phyloP scores from a whole-genome alignment of 2,113 vertebrate species.

The Oncorhynchus clarkii region DNA sequence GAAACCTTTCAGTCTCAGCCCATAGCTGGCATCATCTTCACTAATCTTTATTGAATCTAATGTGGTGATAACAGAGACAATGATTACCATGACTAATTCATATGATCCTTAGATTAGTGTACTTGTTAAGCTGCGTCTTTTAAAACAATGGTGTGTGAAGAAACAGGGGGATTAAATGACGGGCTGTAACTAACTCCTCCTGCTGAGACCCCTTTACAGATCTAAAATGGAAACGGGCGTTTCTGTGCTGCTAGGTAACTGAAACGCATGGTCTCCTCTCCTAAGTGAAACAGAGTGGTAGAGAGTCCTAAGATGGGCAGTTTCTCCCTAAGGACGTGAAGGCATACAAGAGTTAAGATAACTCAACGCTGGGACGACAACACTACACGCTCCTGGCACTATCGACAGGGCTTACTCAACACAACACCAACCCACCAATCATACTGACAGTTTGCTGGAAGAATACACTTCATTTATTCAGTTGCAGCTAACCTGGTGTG shows the following conservation, averaged over 20 bases:
- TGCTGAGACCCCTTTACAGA: background rate
- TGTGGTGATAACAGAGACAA: background rate
- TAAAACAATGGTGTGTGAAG: background rate
- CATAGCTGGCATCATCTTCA: background rate
- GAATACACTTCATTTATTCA: background rate
- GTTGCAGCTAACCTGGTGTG: background rate
- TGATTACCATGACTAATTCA: background rate
- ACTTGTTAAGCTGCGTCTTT: background rate
- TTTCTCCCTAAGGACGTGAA: conserved; percentile 27
- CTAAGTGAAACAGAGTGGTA: conserved; percentile 14
- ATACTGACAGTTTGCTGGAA: background rate
- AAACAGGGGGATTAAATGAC: background rate
- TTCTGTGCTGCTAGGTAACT: conserved; percentile 51
- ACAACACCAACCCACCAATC: background rate
- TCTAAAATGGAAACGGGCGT: conserved; percentile 5
- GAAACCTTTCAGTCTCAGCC: background rate
- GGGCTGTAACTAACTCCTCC: background rate
- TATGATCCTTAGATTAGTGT: background rate
- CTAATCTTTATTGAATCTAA: background rate
- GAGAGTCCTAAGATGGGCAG: background rate
- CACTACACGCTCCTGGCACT: background rate
- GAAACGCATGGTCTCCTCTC: background rate
- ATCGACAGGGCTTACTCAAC: background rate
- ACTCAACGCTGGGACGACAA: background rate
- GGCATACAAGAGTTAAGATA: background rate